Conservation (phyloP, 2,797 vertebrate species). For the Tapirus indicus region DNA sequence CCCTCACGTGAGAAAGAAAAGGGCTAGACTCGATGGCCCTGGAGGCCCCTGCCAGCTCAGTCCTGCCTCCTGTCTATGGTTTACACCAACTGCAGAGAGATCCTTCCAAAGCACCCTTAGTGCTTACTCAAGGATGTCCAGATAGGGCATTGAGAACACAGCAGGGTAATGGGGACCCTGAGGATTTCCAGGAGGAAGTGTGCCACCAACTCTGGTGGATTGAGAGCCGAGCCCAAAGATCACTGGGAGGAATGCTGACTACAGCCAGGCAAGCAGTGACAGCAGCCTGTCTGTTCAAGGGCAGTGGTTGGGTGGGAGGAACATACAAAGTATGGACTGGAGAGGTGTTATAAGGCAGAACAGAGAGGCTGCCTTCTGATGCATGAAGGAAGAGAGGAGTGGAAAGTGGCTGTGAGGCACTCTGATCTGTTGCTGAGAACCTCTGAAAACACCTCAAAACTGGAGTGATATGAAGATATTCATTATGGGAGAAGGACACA, state of each 20-base stretch:
- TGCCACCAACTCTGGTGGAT: neutral
- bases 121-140: neutral
- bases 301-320: neutral
- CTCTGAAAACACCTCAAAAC: neutral
- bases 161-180: fast-evolving
- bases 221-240: neutral
- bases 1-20: neutral
- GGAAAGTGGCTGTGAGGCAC: neutral
- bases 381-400: neutral
- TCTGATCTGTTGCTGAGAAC: neutral
- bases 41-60: neutral
- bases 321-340: neutral
- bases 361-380: neutral
- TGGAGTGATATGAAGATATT: neutral
- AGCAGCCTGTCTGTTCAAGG: neutral
- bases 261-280: neutral
- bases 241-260: neutral
- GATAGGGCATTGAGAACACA: neutral
- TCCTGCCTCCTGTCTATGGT: neutral
- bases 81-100: neutral
- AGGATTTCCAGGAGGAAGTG: neutral
- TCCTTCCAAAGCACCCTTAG: neutral
- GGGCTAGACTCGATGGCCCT: neutral
- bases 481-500: neutral
- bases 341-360: neutral